Evolutionary conservation across 2,113 vertebrate genomes (phyloP).

Genomic region (Pseudorectes ferrugineus): DNA sequence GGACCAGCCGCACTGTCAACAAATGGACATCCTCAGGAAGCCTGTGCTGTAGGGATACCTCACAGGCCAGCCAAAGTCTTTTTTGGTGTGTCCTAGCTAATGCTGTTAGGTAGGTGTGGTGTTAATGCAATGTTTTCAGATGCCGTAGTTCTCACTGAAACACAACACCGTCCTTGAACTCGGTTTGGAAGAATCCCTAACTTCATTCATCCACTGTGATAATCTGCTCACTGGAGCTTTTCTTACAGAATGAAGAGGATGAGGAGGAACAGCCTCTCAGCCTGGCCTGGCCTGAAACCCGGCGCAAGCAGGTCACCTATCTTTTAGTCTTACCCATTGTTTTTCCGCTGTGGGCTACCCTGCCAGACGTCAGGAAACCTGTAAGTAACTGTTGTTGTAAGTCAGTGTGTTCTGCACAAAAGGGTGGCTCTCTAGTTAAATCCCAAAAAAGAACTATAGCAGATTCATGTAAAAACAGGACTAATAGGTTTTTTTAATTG

Average conservation of each 20-base stretch:
- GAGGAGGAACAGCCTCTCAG: conserved; percentile 89
- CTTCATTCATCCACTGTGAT: not conserved
- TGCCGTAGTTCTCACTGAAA: accelerated
- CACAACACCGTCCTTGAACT: not conserved
- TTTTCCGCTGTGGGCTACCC: conserved; percentile 87
- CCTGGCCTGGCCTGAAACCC: conserved; percentile 88
- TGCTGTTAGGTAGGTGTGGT: not conserved
- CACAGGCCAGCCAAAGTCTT: not conserved
- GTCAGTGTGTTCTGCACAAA: not conserved
- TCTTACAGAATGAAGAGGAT: conserved; percentile 77
- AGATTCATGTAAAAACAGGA: not conserved
- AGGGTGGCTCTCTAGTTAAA: not conserved
- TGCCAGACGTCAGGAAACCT: conserved; percentile 92
- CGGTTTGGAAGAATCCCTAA: not conserved
- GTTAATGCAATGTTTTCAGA: not conserved
- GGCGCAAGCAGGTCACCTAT: conserved; percentile 84
- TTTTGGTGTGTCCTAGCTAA: not conserved
- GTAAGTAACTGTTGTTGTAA: conserved; percentile 68
- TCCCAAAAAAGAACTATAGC: not conserved
- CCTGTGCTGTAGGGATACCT: not conserved
- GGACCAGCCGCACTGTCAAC: not conserved
- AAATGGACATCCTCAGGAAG: not conserved
- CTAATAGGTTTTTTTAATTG: not conserved
- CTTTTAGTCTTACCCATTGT: conserved; percentile 90
- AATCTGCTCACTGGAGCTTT: not conserved